Percentiles rank a stretch among this genome's conserved stretches.
phyloP scores from a whole-genome alignment of 2,113 vertebrate species.

The Epinephelus moara region DNA sequence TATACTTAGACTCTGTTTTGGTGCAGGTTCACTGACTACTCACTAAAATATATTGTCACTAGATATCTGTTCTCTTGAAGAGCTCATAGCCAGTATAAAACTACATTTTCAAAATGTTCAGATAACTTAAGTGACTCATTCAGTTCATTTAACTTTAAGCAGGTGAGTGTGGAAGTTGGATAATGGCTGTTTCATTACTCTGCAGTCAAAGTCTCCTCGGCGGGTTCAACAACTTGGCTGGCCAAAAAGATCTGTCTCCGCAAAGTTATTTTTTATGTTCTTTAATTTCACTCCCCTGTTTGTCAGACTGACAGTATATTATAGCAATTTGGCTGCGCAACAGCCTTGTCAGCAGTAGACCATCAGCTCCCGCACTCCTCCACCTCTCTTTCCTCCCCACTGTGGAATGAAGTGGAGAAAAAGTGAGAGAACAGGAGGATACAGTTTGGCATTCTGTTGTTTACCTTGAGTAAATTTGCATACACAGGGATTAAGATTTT shows the following conservation, averaged over 20 bases:
- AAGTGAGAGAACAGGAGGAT: slow-evolving; percentile 21
- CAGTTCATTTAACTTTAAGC: slow-evolving; percentile 32
- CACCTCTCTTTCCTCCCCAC: background rate
- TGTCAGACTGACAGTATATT: slow-evolving; percentile 55
- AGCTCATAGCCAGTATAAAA: background rate
- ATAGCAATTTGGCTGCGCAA: slow-evolving; percentile 58
- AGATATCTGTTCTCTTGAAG: background rate
- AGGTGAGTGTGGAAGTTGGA: slow-evolving; percentile 28
- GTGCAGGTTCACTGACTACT: background rate
- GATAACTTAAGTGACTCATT: slow-evolving; percentile 18
- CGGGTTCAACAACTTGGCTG: slow-evolving; percentile 32
- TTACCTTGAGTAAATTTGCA: slow-evolving; percentile 26
- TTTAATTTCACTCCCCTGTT: slow-evolving; percentile 52
- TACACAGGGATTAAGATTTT: slow-evolving; percentile 20
- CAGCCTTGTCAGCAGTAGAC: slow-evolving; percentile 52
- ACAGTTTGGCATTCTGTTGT: slow-evolving; percentile 40
- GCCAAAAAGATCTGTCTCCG: slow-evolving; percentile 34
- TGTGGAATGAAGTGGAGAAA: slow-evolving; percentile 23
- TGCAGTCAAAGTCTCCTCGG: background rate
- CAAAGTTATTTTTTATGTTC: slow-evolving; percentile 28
- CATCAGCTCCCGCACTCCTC: slow-evolving; percentile 37
- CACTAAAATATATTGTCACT: background rate
- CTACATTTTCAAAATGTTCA: background rate
- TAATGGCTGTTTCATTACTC: slow-evolving; percentile 38
- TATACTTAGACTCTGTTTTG: background rate